These are phyloP conservation scores for Willowsia nigromaculata DNA, from an alignment of 2,888 invertebrate species.

Conservation along the genomic window DNA sequence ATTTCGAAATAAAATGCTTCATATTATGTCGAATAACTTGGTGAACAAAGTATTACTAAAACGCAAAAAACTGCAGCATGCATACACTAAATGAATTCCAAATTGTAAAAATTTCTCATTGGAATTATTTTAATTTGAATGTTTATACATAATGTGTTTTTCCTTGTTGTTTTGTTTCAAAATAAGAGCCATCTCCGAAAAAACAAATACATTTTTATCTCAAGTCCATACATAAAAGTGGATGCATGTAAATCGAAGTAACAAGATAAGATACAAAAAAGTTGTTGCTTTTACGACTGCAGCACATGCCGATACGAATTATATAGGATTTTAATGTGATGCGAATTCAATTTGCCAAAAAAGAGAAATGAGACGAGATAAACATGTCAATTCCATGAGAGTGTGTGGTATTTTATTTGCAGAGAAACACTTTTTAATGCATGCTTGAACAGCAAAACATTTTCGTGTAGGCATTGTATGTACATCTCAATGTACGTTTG, in stretches of 20 bases:
- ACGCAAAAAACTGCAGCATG: not conserved
- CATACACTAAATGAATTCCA: not conserved
- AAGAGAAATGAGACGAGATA: constrained; percentile 9
- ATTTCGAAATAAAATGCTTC: not conserved
- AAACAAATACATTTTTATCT: not conserved
- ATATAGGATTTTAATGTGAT: constrained; percentile 39
- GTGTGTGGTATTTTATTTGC: constrained; percentile 17
- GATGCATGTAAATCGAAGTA: not conserved
- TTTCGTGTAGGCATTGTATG: not conserved
- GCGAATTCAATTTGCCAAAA: constrained; percentile 64
- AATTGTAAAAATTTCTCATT: not conserved
- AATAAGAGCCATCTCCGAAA: not conserved
- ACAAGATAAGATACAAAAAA: not conserved
- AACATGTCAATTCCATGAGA: constrained; percentile 2
- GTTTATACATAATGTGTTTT: constrained; percentile 17
- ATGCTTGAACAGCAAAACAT: constrained; percentile 47
- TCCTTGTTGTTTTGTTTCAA: not conserved
- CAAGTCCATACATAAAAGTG: not conserved
- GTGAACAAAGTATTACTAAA: not conserved
- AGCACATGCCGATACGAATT: not conserved
- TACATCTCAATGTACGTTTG: not conserved
- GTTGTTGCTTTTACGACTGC: not conserved
- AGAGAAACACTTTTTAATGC: constrained; percentile 4
- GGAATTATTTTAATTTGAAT: constrained; percentile 34
- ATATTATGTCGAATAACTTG: not conserved